A percentile compares a stretch with the other conserved stretches of the same genome.
phyloP scores from a whole-genome alignment of 2,797 vertebrate genomes.

The Spondyliosoma cantharus region DNA sequence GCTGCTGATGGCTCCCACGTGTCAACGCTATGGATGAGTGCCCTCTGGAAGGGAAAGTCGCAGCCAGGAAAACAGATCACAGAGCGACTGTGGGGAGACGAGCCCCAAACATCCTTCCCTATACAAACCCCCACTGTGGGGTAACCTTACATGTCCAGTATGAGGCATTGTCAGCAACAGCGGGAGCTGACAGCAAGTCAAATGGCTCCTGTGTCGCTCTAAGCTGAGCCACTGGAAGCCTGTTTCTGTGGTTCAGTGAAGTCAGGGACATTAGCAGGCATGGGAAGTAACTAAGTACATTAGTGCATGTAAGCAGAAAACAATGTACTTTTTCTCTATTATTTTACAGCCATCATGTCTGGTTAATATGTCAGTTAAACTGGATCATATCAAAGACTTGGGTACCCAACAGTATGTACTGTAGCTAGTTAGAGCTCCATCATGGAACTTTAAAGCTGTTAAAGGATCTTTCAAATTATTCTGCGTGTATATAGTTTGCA shows the following conservation, averaged over 20 bases:
- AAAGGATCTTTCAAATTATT: neutral
- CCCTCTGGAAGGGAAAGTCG: constrained; percentile 77
- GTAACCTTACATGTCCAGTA: constrained; percentile 70
- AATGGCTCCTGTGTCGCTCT: constrained; percentile 42
- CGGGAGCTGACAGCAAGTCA: constrained; percentile 61
- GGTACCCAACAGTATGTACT: neutral
- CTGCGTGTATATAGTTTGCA: neutral
- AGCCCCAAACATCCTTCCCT: constrained; percentile 50
- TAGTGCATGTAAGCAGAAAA: neutral
- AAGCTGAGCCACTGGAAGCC: constrained; percentile 29
- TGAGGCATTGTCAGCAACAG: constrained; percentile 69
- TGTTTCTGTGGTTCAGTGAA: constrained; percentile 24
- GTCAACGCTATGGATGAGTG: constrained; percentile 84
- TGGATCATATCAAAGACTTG: neutral
- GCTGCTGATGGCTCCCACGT: constrained; percentile 83
- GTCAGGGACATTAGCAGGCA: neutral
- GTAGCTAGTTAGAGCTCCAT: no score
- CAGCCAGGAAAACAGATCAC: constrained; percentile 75
- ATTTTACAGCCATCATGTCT: neutral
- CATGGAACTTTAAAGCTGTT: neutral
- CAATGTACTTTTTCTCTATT: neutral
- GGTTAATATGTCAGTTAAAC: neutral
- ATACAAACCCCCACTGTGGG: constrained; percentile 53
- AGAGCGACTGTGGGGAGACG: constrained; percentile 65
- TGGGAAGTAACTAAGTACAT: neutral